These are phyloP conservation scores for Sardinella longiceps DNA, from an alignment of 2,797 vertebrate species.

Conservation along the genomic window DNA sequence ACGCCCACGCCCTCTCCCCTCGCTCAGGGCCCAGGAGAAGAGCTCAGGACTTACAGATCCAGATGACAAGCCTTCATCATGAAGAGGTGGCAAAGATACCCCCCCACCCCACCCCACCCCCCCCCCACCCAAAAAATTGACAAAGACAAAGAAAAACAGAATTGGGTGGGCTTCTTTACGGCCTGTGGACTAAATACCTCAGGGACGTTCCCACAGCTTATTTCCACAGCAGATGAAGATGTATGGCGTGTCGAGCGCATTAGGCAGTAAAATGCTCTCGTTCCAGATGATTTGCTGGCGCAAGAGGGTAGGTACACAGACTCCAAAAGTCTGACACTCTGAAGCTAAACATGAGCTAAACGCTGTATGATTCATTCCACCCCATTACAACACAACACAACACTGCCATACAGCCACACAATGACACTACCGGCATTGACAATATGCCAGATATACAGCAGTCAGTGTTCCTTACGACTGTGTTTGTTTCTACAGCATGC, in stretches of 20 bases:
- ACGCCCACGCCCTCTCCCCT: conserved; percentile 12
- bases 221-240: background rate
- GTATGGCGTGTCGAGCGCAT: background rate
- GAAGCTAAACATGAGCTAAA: background rate
- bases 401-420: background rate
- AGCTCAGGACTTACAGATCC: background rate
- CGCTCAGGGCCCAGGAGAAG: background rate
- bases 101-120: background rate
- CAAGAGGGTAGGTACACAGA: background rate
- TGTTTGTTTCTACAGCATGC: background rate
- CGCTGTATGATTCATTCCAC: background rate
- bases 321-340: background rate
- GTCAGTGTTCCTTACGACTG: too few relatives aligned
- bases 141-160: background rate
- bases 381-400: background rate
- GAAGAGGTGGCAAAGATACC: conserved; percentile 14
- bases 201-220: background rate
- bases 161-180: conserved; percentile 19
- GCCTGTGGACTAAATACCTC: background rate
- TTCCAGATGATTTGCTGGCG: background rate
- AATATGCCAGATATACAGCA: background rate
- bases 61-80: background rate
- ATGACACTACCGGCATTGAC: background rate
- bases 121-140: background rate
- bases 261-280: background rate